Evolutionary conservation across 2,113 vertebrate genomes (phyloP).

Genomic region (Grallaria varia): DNA sequence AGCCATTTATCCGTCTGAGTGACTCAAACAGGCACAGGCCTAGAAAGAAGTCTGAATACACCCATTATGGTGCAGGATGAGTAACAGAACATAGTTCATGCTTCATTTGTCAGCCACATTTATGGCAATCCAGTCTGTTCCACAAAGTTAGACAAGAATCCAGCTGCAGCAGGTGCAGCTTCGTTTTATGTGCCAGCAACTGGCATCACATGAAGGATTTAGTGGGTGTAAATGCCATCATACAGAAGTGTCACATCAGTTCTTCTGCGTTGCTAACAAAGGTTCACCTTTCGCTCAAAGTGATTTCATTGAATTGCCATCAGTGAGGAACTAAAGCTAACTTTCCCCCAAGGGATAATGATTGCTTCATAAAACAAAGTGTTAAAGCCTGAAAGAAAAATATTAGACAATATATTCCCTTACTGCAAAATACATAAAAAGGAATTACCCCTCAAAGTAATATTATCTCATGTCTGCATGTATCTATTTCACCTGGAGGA

Average conservation of each 20-base stretch:
- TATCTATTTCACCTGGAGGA: neutral
- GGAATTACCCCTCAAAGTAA: neutral
- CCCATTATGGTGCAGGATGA: neutral
- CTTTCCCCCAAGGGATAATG: neutral
- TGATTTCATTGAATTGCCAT: neutral
- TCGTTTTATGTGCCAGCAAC: neutral
- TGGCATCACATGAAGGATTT: neutral
- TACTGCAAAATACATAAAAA: neutral
- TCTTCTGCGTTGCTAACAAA: neutral
- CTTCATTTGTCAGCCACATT: conserved; percentile 13
- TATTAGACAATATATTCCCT: neutral
- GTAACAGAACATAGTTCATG: neutral
- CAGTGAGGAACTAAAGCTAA: neutral
- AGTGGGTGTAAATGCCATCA: neutral
- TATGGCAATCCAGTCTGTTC: conserved; percentile 11
- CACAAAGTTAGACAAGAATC: neutral
- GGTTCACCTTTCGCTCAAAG: conserved; percentile 13
- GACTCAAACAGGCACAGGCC: neutral
- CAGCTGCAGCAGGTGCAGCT: conserved; percentile 34
- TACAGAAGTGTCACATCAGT: neutral
- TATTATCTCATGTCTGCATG: neutral
- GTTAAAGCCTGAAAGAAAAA: conserved; percentile 33
- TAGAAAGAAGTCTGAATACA: neutral
- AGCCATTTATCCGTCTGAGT: neutral
- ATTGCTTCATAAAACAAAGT: conserved; percentile 32